Evolutionary conservation across 30 jellyfish, hydroid and myxozoan genomes (phyloP).

Genomic region (Mastigias papua): DNA sequence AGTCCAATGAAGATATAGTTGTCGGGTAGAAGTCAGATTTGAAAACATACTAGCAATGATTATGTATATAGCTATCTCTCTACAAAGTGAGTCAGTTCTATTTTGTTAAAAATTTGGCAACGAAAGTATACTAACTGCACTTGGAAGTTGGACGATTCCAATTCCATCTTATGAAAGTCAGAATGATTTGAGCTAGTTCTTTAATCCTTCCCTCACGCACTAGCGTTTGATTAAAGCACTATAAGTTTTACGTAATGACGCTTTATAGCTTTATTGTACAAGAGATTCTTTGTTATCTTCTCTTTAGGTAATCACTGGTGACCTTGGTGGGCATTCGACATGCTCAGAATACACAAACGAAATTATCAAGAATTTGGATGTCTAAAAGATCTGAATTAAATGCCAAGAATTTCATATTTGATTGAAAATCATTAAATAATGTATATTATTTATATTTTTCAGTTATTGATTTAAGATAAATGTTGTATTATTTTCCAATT

Average conservation of each 20-base stretch:
- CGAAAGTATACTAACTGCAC: too few relatives aligned
- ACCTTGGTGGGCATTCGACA: constrained; percentile 90
- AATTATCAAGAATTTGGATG: constrained; percentile 68
- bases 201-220: too few relatives aligned
- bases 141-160: too few relatives aligned
- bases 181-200: too few relatives aligned
- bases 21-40: too few relatives aligned
- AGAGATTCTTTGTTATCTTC: background rate
- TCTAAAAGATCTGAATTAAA: background rate
- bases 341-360: constrained; percentile 96
- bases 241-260: background rate
- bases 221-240: too few relatives aligned
- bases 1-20: too few relatives aligned
- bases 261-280: background rate
- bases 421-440: background rate
- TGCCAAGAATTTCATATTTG: background rate
- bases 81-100: too few relatives aligned
- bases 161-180: too few relatives aligned
- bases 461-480: background rate
- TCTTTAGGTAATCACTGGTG: constrained; percentile 92
- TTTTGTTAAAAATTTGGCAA: too few relatives aligned
- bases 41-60: too few relatives aligned
- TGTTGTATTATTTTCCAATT: background rate
- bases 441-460: constrained; percentile 27
- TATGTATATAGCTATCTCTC: too few relatives aligned